phyloP scores from a whole-genome alignment of 2,113 vertebrate species.

The Amphiprion percula region DNA sequence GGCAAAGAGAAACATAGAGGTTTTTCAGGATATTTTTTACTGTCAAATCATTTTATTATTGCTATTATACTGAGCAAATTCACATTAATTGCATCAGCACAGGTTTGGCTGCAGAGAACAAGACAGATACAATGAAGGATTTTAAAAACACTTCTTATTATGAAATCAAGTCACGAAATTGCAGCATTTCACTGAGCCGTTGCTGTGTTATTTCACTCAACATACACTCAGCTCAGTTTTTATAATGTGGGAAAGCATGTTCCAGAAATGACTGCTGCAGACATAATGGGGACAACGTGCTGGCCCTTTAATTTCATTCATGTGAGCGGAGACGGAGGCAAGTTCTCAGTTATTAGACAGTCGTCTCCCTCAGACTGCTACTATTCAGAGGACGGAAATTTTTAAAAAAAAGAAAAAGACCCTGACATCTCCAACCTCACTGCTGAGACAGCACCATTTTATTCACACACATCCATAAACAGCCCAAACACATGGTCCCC shows the following conservation, averaged over 20 bases:
- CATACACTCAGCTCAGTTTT: conserved; percentile 25
- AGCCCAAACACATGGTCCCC: conserved; percentile 68
- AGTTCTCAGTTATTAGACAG: conserved; percentile 36
- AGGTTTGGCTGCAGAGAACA: conserved; percentile 9
- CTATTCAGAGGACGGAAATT: conserved; percentile 4
- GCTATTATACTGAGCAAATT: conserved; percentile 27
- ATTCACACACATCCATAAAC: conserved; percentile 55
- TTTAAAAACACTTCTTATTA: conserved; percentile 7
- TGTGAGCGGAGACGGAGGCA: conserved; percentile 48
- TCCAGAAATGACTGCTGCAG: conserved; percentile 34
- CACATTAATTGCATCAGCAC: conserved; percentile 25
- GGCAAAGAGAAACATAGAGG: background rate
- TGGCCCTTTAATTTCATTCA: conserved; percentile 72
- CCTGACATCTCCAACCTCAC: conserved; percentile 34
- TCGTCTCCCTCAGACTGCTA: conserved; percentile 39
- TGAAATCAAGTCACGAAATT: conserved; percentile 14
- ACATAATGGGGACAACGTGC: conserved; percentile 43
- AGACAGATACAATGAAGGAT: background rate
- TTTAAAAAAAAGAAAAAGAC: background rate
- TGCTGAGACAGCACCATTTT: conserved; percentile 53
- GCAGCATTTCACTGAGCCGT: background rate
- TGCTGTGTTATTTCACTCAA: background rate
- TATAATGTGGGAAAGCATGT: conserved; percentile 3
- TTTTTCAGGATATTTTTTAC: conserved; percentile 2
- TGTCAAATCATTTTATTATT: background rate